Conservation (phyloP, 2,888 invertebrate species). For the Cerceris rybyensis region DNA sequence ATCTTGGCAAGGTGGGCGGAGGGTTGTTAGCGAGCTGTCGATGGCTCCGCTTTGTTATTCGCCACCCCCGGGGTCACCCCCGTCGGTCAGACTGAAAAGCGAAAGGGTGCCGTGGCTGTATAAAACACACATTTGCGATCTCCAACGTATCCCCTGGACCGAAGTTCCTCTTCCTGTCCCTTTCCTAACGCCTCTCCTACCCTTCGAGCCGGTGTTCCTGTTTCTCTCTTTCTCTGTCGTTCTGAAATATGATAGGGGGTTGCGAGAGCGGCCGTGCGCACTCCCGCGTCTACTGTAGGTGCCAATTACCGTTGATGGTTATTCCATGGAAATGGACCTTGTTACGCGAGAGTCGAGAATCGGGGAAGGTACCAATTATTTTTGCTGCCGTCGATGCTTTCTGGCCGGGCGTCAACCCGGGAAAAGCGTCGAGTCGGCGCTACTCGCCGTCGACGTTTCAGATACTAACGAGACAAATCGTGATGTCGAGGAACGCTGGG, state of each 20-base stretch:
- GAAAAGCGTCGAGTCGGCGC: conserved; percentile 67
- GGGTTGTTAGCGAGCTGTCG: conserved; percentile 78
- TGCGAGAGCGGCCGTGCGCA: no score
- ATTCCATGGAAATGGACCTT: conserved; percentile 82
- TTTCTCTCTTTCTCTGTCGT: conserved; percentile 50
- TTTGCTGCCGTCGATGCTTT: conserved; percentile 73
- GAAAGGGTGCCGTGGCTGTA: conserved; percentile 73
- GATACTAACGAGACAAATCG: conserved; percentile 63
- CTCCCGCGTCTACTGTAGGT: conserved; percentile 73
- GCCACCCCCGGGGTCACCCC: conserved; percentile 43
- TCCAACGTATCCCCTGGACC: conserved; percentile 68
- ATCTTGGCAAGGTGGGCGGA: conserved; percentile 60
- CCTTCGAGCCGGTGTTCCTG: conserved; percentile 19
- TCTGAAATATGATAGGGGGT: conserved; percentile 78
- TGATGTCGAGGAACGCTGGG: conserved; percentile 40
- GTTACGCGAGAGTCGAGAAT: conserved; percentile 77
- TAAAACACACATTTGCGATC: conserved; percentile 75
- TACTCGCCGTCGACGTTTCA: conserved; percentile 51
- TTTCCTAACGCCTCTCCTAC: conserved; percentile 28
- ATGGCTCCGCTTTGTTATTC: conserved; percentile 77
- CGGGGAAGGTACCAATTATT: conserved; percentile 79
- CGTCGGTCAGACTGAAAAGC: conserved; percentile 62
- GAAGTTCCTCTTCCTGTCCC: conserved; percentile 56
- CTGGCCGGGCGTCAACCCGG: conserved; percentile 62
- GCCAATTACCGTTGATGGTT: conserved; percentile 81